Base-by-base conservation (phyloP, 2,888 invertebrate species). In the Cephus sareptanus region DNA sequence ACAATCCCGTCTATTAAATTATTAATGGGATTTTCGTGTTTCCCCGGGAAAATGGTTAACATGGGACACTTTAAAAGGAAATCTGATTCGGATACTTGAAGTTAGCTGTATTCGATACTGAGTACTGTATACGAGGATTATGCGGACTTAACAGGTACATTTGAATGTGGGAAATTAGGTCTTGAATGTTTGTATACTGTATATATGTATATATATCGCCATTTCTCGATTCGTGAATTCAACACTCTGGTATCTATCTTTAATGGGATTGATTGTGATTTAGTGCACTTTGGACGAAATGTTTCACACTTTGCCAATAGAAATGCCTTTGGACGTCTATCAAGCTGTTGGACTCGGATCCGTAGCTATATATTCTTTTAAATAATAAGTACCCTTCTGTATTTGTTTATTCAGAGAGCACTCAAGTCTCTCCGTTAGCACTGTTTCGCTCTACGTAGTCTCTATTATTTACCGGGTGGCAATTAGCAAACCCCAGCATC, bases 341-440 rank as follows among this genome's bases (percentile, higher is more conserved):
- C 23, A 9, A 23, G 56, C 56, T 23, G 6, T 23, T 56, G 56
- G 56, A 56, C 56, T 15, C 56, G 56, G 1, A 23, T 56, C 23
- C 23, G 2, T 23, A 9, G 56, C 56, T 23, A 56, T 56, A 56
- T 56, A 56, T 15, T 9, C 56, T 73, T 33, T 12, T 35, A 74
- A 79, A 79, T 81, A 74, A 74, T n/a, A 77, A 30, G 56, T 31
- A 56, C 84, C 83, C 83, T 82, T 87, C 79, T 85, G 87, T 90
- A 89, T 90, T 90, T 90, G 90, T 90, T 90, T 90, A 90, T 90
- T 90, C 87, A 90, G 83, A 81, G 83, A 89, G 89, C 90, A 90
- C 90, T 90, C 90, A 90, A 85, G 89, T 85, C 69, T 76, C 68
- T n/a, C 71, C 73, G 37, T 73, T 77, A n/a, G 71, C 31, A 34